Evolutionary conservation across 2,113 vertebrate species (phyloP), one percentile per base, ranked within the genome.

Genomic region (Elephantulus edwardii): DNA sequence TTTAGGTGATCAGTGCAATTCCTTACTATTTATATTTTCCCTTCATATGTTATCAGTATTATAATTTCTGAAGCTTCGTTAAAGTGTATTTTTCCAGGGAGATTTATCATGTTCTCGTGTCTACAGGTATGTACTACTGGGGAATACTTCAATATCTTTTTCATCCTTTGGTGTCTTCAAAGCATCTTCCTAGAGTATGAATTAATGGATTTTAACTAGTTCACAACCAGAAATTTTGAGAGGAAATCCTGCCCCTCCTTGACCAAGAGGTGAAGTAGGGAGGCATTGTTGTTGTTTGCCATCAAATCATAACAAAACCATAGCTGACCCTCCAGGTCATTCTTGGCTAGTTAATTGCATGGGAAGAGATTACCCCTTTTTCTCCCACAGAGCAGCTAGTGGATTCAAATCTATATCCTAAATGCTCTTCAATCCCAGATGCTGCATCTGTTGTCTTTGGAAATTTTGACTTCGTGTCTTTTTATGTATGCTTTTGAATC

Each of bases 401-500:
- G 62, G 13, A 70, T 30, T 66, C 78, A 10, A 7, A 68, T 56
- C 48, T 56, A 19, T 6, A 11, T 88, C 33, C 86, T 78, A 20
- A 52, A 48, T 58, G 48, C 48, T 50, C 48, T 50, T 50, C 48
- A 26, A 42, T 4, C 4, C 5, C 12, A 58, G 26, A 68, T 56
- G 19, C 35, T 70, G n/a, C 48, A 9, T 50, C 14, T 50, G 8
- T 50, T 50, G 8, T 50, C 87, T 80, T 56, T 20, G 26, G 22
- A 22, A 60, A 13, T 60, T 5, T 5, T 66, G 1, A 7, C 30
- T 87, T 86, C 58, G 16, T 75, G 12, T 62, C n/a, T 88, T 56
- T 91, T 50, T 58, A 10, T 88, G 46, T 83, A 5, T 72, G 19
- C 64, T 44, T 86, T 64, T 89, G 64, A 93, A 38, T 60, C 16